Evolutionary conservation across 2,113 vertebrate genomes (phyloP), one percentile per base, ranked within the genome.

Genomic region (Chionomys nivalis): DNA sequence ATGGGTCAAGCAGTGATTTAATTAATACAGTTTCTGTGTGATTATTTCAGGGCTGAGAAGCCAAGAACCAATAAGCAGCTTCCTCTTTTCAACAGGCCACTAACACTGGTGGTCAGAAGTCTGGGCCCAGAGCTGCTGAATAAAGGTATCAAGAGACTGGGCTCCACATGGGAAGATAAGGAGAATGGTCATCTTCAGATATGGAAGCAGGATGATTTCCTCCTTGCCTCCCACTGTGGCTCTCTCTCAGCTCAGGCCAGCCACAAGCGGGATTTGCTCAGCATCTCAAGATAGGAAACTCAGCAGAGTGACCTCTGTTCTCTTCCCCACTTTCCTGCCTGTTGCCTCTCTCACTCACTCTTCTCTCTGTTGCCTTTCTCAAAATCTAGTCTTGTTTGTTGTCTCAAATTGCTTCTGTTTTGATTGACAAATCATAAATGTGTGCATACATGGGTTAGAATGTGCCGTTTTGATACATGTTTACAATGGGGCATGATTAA

Each of bases 171-270:
- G 16, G 28, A 73, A 39, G 26, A n/a, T 65, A 47, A n/a, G 31
- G 70, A 73, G 63, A 24, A 24, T 68, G 93, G 7, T 11, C 14
- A 61, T 65, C 42, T 19, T 72, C 11, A 52, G 83, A 58, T 63
- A 63, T 33, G 6, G 16, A 9, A 3, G 68, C 24, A 68, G 49
- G 33, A 33, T 0, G 6, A 8, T n/a, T 90, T 90, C 76, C n/a
- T 55, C 75, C 87, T 10, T 0, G 4, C n/a, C 23, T 72, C 16
- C 33, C 65, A 4, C 9, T 5, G 0, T 9, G 23, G 42, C 0
- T 82, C 65, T 23, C 24, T 36, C 39, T 42, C 5, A 0, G 39
- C 47, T 42, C 7, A 0, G 44, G 89, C 16, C 26, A 31, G 39
- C 1, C 23, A 17, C 8, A 70, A 24, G 23, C 2, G 21, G 21